Base-by-base conservation (phyloP, 2,113 vertebrate genomes). In the Periophthalmus modestus region DNA sequence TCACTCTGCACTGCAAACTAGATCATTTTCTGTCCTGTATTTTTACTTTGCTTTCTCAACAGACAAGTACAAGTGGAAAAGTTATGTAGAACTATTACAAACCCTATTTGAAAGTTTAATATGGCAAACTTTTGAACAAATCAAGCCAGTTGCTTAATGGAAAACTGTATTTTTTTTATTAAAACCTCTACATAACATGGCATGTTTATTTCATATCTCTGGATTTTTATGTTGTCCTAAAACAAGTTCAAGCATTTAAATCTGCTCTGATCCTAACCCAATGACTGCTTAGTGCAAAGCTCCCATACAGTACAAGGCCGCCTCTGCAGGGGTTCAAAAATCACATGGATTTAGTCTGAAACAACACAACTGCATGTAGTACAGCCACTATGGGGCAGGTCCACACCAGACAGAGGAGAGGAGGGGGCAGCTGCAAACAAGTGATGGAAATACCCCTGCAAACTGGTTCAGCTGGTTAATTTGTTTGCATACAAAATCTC, bases 321-420 rank as follows among this genome's bases (percentile, higher is more conserved):
- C 7, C 52, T 66, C 75, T 15, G 10, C 0, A 11, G 11, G 68
- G 63, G 71, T 63, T 83, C 74, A 73, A 58, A 81, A 72, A 80
- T 82, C 85, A 78, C 79, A 80, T 74, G 85, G 34, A 16, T 73
- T 83, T 83, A 81, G 74, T 85, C 77, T 85, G 62, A 55, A n/a
- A 75, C 72, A 63, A 52, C 61, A 84, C 55, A 85, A 63, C 59
- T 77, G 72, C 71, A 43, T 66, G 55, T 82, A 80, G 83, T 84
- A 82, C 43, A 11, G 66, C 81, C 7, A 43, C 39, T 83, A 71
- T 68, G 78, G 47, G 34, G 58, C 47, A 2, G 58, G 74, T 79
- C 59, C 78, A 69, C 77, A 84, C n/a, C 74, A 78, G 69, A 75
- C 18, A 65, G 61, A 72, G 47, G 39, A 39, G 39, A 24, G 24